Conservation (phyloP, 2,113 vertebrate genomes). For the Pseudolaguvia tuberculata region DNA sequence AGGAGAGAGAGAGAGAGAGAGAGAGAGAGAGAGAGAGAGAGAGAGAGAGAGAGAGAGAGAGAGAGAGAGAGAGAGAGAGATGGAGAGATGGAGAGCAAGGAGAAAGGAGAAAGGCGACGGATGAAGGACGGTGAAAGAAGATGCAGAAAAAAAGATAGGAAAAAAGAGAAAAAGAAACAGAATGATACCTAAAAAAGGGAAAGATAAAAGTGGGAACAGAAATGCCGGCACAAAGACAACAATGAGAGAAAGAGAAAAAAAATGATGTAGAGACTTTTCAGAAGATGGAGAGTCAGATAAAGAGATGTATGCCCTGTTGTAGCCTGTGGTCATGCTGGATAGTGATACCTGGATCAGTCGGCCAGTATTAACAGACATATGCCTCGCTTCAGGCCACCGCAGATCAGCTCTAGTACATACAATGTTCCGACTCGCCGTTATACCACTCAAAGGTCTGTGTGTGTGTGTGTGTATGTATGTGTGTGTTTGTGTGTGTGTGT, state of each 20-base stretch:
- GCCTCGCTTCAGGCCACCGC: slow-evolving; percentile 46
- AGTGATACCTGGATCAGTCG: slow-evolving; percentile 56
- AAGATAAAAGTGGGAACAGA: slow-evolving; percentile 28
- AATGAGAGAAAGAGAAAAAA: not conserved
- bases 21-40: not conserved
- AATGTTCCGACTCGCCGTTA: slow-evolving; percentile 39
- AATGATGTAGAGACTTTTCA: not conserved
- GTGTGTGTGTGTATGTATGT: slow-evolving; percentile 12
- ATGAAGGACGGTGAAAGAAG: slow-evolving; percentile 18
- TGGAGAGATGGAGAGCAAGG: no score
- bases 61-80: not conserved
- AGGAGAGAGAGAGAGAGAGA: slow-evolving; percentile 16
- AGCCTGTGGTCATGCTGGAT: slow-evolving; percentile 34
- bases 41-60: slow-evolving; percentile 16
- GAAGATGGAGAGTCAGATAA: not conserved
- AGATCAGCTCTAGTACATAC: slow-evolving; percentile 41
- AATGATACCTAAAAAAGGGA: slow-evolving; percentile 22
- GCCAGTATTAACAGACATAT: slow-evolving; percentile 51
- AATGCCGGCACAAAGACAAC: slow-evolving; percentile 12
- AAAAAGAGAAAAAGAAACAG: not conserved
- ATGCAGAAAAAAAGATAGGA: not conserved
- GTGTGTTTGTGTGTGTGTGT: slow-evolving; percentile 3
- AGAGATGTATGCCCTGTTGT: slow-evolving; percentile 3
- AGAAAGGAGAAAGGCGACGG: not conserved
- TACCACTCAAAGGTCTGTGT: slow-evolving; percentile 49